Evolutionary conservation across 2,797 vertebrate genomes (phyloP), one percentile per base, ranked within the genome.

Genomic region (Enteromius treurensis): DNA sequence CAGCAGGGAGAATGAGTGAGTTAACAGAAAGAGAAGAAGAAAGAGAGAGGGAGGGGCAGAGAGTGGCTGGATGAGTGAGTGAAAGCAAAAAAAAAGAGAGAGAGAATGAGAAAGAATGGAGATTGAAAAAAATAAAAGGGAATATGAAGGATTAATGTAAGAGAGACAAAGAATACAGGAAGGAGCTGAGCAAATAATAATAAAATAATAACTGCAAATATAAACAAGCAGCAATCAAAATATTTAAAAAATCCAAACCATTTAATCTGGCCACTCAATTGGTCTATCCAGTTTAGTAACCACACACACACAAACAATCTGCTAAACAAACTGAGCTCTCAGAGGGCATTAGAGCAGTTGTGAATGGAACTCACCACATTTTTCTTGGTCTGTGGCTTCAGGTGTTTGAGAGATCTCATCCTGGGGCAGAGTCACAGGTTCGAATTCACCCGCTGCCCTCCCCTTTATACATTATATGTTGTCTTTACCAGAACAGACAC

Each of bases 381-480:
- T 91, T 91, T 93, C 92, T 92, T 93, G 93, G 88, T 92, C 90
- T 94, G 93, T 88, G 91, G 93, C 86, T 95, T 95, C 92, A 95
- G 93, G 94, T 95, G 94, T 92, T 95, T 95, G 89, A 95, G 93
- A 88, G 94, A 95, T 87, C 93, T 93, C 94, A 95, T 95, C 90
- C 92, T 94, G 67, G 84, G 51, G 51, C 82, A 79, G 53, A 87
- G 86, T 88, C 84, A 84, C 75, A 75, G 85, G 83, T 86, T 84
- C 40, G 47, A 83, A 71, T 80, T 86, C 74, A 85, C 80, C 80
- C 73, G 15, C 84, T 79, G 70, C 65, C 83, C 71, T 71, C 45
- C 62, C 83, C 65, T 51, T 76, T 42, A 64, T 49, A 82, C 79
- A 81, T 67, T 67, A 79, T 65, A 67, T 77, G 74, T 55, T 79